phyloP scores from a whole-genome alignment of 2,113 vertebrate species.

The Aleadryas rufinucha region DNA sequence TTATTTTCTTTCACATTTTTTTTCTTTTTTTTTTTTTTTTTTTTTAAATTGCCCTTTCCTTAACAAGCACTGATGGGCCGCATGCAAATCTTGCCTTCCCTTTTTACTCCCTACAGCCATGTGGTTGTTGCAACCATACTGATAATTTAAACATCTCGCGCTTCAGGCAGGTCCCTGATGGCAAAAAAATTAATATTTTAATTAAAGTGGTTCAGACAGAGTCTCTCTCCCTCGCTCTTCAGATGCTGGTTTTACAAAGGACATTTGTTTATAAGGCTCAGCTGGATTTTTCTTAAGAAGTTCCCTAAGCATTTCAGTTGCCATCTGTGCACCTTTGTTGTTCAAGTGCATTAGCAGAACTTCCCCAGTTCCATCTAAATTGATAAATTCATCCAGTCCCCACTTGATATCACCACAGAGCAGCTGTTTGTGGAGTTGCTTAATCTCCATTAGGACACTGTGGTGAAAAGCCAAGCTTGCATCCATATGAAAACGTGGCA shows the following conservation, averaged over 20 bases:
- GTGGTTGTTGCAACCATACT: background rate
- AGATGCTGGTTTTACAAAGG: background rate
- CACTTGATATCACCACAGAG: background rate
- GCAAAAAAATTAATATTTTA: background rate
- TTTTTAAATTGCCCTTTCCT: rapidly evolving
- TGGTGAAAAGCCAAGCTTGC: background rate
- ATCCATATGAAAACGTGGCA: background rate
- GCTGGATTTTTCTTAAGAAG: slow-evolving; percentile 50
- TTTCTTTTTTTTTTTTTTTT: rapidly evolving
- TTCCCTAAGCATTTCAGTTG: slow-evolving; percentile 30
- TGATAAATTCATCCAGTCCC: slow-evolving; percentile 21
- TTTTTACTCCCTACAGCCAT: background rate
- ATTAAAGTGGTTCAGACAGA: background rate
- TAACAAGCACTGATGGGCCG: background rate
- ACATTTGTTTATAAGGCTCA: slow-evolving; percentile 31
- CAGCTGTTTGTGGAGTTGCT: slow-evolving; percentile 12
- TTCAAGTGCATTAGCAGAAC: slow-evolving; percentile 23
- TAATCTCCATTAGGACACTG: background rate
- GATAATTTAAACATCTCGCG: background rate
- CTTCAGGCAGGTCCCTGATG: background rate
- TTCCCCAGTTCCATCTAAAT: background rate
- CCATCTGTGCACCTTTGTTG: slow-evolving; percentile 54
- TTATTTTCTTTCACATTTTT: rapidly evolving
- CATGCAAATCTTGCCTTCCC: background rate
- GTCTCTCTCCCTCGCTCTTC: background rate